Evolutionary conservation across 2,113 vertebrate species (phyloP).

Genomic region (Conger conger): DNA sequence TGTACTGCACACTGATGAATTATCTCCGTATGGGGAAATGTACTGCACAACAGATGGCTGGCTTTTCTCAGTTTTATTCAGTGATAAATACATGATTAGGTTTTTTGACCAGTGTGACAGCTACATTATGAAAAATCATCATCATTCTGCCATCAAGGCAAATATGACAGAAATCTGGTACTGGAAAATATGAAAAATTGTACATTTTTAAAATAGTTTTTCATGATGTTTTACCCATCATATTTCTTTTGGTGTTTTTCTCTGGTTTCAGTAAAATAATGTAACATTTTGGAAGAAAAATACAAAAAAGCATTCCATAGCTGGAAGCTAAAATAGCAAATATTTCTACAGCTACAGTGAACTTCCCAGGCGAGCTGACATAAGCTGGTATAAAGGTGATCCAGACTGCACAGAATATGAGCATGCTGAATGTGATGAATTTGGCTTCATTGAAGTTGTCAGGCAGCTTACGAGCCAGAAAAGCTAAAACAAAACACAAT

Average conservation of each 20-base stretch:
- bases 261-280: slow-evolving; percentile 69
- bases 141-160: not conserved
- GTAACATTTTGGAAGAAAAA: slow-evolving; percentile 71
- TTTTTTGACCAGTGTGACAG: not conserved
- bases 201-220: slow-evolving; percentile 8
- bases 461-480: slow-evolving; percentile 64
- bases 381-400: slow-evolving; percentile 70
- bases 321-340: slow-evolving; percentile 73
- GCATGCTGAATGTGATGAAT: slow-evolving; percentile 69
- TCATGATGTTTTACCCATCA: slow-evolving; percentile 56
- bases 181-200: not conserved
- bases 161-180: not conserved
- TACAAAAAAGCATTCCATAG: slow-evolving; percentile 66
- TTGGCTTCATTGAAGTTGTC: slow-evolving; percentile 69
- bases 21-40: not conserved
- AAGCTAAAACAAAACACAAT: slow-evolving; percentile 64
- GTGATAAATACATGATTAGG: not conserved
- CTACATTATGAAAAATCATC: not conserved
- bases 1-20: not conserved
- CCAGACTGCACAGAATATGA: slow-evolving; percentile 71
- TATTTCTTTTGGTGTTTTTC: slow-evolving; percentile 66
- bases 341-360: slow-evolving; percentile 70
- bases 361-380: slow-evolving; percentile 70
- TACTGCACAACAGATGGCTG: not conserved
- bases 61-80: not conserved